Evolutionary conservation across 2,797 vertebrate genomes (phyloP), one percentile per base, ranked within the genome.

Genomic region (Botia almorhae): DNA sequence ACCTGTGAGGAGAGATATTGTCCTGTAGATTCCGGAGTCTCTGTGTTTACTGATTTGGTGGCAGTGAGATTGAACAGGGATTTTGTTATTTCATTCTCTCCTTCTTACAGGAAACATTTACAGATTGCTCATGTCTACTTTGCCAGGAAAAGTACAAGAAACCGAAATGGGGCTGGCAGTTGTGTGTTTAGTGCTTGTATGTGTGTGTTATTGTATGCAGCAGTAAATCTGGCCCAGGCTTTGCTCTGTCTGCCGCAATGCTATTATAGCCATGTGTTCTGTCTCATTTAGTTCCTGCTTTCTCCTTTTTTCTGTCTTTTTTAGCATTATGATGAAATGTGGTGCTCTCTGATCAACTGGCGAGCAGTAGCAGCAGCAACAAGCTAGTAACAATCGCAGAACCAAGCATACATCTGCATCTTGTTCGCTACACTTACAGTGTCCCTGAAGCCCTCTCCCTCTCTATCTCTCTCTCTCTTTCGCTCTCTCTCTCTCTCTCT

Each of bases 61-160:
- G 14, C 23, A 51, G 50, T 36, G 19, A 50, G 36, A 53, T 14
- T 69, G 14, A 71, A 61, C 33, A 43, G 53, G 33, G 55, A n/a
- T 23, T n/a, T 70, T 64, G 26, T 61, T 56, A 39, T 56, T 70
- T 68, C 50, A 21, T 67, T 29, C 48, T 26, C 39, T 65, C 11
- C 48, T 74, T 55, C 48, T 73, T 73, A 69, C 12, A 73, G 69
- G 39, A 61, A 78, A 63, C 65, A 68, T 76, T 70, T 76, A 23
- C 55, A 76, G 46, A 75, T 53, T 17, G 5, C 43, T 58, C n/a
- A 17, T 67, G 67, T 76, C 72, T 81, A 48, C 46, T 65, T 68
- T 63, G 71, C 71, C 76, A 73, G 76, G 81, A 80, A 85, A 71
- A 26, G 51, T n/a, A 73, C 26, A 50, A 51, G 69, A 76, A 61